Evolutionary conservation across 2,888 invertebrate species (phyloP), one percentile per base, ranked within the genome.

Genomic region (Epistrophe grossulariae): DNA sequence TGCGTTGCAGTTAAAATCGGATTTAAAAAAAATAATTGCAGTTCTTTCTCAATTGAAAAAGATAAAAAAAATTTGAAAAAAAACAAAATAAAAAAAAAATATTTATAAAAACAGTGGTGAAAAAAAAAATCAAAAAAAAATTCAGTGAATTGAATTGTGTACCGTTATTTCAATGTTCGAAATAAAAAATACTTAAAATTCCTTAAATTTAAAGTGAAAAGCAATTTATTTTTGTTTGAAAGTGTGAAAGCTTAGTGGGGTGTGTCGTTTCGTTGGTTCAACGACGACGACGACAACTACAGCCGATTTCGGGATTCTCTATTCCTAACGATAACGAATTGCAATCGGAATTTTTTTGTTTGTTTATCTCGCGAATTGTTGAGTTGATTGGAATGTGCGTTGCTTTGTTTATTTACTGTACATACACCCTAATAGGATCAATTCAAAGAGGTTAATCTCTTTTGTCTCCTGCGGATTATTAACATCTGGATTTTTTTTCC

Each of bases 391-490:
- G 73, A 73, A 38, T 68, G 80, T 57, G 73, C 62, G 66, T 43
- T 62, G 50, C 43, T 48, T 72, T 70, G 64, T 77, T 84, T 76
- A 78, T 80, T 85, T 73, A 15, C 70, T 85, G 77, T 81, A 73
- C 57, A 78, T 78, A 57, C 66, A 72, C 35, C 57, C 48, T 78
- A 68, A 78, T 73, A 57, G 70, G 57, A 81, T 70, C 72, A 57
- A 78, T 73, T 38, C 17, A 19, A 50, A 68, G 38, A 35, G 68
- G 35, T 31, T 50, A 19, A 73, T 80, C 40, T 52, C 72, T 17
- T 45, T 15, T 35, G 28, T 70, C n/a, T 66, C 57, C 66, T 62
- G 80, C 80, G 84, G 81, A 85, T 85, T 85, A 85, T 62, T 73
- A 78, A 43, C 81, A 57, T 40, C 77, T 73, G 81, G 84, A 81